Conservation (phyloP, 64 coral and sea anemone genomes). For the Pocillopora verrucosa region DNA sequence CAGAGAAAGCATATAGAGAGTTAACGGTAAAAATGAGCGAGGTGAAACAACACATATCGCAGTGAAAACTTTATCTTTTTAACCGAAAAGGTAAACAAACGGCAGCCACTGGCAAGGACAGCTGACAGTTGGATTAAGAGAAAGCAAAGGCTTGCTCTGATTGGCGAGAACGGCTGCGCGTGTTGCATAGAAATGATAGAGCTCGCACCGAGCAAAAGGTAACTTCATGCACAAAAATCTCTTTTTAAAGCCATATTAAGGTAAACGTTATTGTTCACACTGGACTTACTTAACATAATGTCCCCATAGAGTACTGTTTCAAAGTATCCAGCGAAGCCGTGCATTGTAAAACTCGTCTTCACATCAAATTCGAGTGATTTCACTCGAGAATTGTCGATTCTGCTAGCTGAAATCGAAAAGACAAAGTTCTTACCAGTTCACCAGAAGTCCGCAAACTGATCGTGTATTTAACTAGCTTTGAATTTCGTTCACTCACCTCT, state of each 20-base stretch:
- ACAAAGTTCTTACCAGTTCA: not conserved
- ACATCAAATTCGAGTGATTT: conserved; percentile 78
- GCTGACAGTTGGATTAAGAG: too few relatives aligned
- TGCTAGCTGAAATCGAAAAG: conserved; percentile 49
- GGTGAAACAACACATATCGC: not conserved
- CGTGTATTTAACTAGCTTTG: not conserved
- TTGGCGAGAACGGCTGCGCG: too few relatives aligned
- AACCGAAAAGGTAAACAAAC: too few relatives aligned
- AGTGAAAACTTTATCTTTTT: not conserved
- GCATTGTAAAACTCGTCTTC: conserved; percentile 70
- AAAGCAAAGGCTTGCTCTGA: too few relatives aligned
- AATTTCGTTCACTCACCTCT: conserved; percentile 55
- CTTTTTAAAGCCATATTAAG: too few relatives aligned
- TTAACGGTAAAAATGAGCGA: not conserved
- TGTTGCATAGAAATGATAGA: too few relatives aligned
- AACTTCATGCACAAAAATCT: too few relatives aligned
- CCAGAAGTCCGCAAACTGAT: not conserved
- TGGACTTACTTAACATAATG: conserved; percentile 75
- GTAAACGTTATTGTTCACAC: not conserved
- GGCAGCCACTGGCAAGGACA: too few relatives aligned
- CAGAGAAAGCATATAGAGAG: not conserved
- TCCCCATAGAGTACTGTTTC: conserved; percentile 84
- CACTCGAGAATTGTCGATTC: conserved; percentile 86
- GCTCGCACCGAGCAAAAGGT: too few relatives aligned
- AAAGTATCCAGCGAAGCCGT: conserved; percentile 96